A percentile compares a stretch with the other conserved stretches of the same genome.
Evolutionary conservation across 1,140 invertebrate species (phyloP).

Genomic region (Ips typographus): DNA sequence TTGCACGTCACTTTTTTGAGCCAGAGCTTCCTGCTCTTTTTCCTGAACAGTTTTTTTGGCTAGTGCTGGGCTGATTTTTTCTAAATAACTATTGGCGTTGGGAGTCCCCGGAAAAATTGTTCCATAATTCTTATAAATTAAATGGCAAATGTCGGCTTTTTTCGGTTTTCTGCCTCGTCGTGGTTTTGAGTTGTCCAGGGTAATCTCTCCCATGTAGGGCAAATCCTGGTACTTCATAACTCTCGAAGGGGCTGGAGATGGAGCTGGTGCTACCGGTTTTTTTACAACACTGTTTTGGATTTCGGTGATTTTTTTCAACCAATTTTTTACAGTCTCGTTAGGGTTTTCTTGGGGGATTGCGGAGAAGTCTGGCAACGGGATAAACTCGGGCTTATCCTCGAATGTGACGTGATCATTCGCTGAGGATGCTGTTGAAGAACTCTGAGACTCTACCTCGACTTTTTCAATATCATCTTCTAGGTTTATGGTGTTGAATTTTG

Average conservation of each 20-base stretch:
- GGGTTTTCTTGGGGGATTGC: constrained; percentile 45
- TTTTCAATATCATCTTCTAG: constrained; percentile 47
- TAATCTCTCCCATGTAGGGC: constrained; percentile 89
- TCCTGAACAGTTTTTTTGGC: constrained; percentile 45
- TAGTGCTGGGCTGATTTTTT: constrained; percentile 40
- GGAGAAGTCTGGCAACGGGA: constrained; percentile 26
- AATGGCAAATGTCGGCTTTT: constrained; percentile 85
- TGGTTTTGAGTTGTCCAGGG: constrained; percentile 80
- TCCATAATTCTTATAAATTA: constrained; percentile 90
- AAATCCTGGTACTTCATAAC: constrained; percentile 76
- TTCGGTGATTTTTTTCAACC: constrained; percentile 70
- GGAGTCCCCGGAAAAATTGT: constrained; percentile 76
- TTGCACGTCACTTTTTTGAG: constrained; percentile 64
- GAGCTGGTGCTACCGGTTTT: constrained; percentile 22
- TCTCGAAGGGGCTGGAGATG: constrained; percentile 51
- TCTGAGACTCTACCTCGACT: constrained; percentile 44
- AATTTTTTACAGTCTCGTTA: constrained; percentile 68
- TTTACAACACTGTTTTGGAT: constrained; percentile 46
- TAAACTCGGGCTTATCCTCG: constrained; percentile 11
- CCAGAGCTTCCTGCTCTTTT: constrained; percentile 33
- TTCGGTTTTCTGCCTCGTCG: constrained; percentile 82
- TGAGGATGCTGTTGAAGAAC: constrained; percentile 40
- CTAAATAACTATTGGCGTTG: constrained; percentile 54
- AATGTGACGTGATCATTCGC: constrained; percentile 27
- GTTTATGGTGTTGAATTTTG: constrained; percentile 42